Evolutionary conservation across 2,888 invertebrate species (phyloP), one percentile per base, ranked within the genome.

Genomic region (Pterostichus niger): DNA sequence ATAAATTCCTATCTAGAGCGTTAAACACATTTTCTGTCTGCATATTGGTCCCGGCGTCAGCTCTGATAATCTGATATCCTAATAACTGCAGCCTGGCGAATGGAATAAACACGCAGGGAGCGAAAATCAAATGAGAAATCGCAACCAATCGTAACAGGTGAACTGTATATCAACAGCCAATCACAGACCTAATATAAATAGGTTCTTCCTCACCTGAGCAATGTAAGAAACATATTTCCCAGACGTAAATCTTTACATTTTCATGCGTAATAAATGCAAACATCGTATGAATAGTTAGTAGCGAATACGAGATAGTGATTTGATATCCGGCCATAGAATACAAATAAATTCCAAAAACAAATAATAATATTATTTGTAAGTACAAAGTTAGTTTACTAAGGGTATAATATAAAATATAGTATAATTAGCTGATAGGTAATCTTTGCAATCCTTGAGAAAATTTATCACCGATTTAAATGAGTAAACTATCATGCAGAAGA

Each of bases 1-100:
- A 71, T 71, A 71, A 71, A 71, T 71, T 71, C 68, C 13, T 13
- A 11, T 71, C 68, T 71, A 44, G 44, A 13, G 44, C 44, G 40
- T 40, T 71, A 71, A 71, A 17, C 44, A 71, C 68, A 71, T 71
- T 71, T 71, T 71, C 68, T 44, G 46, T 44, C 68, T 71, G 68
- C 40, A 71, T 44, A 71, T 71, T 71, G 68, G 68, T 15, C 15
- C 68, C 5, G 2, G 15, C 17, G 9, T 44, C 44, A 17, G 5
- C 11, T 17, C 44, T 71, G 44, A 71, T 71, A 71, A 71, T 71
- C 44, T 17, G 68, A 71, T 71, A 44, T 71, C 44, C 44, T 71
- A 71, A 71, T 71, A 40, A 71, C 44, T 71, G 44, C 68, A 44
- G 46, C 40, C 40, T 15, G 68, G 40, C 68, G 68, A 71, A 71